Conservation (phyloP, 2,113 vertebrate genomes). For the Notarius quadriscutis region DNA sequence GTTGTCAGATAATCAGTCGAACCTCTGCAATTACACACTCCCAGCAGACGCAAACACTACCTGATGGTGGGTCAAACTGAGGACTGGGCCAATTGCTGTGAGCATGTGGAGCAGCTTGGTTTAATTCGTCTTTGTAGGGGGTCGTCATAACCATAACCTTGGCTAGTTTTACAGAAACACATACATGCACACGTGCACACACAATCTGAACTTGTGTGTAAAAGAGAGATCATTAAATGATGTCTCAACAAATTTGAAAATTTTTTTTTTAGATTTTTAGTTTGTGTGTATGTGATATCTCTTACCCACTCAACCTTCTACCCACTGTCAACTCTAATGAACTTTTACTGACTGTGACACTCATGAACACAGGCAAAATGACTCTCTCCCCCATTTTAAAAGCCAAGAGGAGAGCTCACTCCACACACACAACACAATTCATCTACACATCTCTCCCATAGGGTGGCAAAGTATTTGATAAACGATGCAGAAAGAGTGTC, state of each 20-base stretch:
- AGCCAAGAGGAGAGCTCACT: slow-evolving; percentile 19
- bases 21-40: slow-evolving; percentile 58
- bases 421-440: slow-evolving; percentile 29
- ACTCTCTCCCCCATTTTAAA: slow-evolving; percentile 29
- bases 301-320: slow-evolving; percentile 12
- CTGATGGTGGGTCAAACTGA: slow-evolving; percentile 52
- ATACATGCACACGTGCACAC: neutral
- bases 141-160: slow-evolving; percentile 40
- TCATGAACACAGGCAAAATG: slow-evolving; percentile 38
- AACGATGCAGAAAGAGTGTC: slow-evolving; percentile 12
- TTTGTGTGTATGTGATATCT: neutral
- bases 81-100: slow-evolving; percentile 30
- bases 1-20: slow-evolving; percentile 49
- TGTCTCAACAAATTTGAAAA: neutral
- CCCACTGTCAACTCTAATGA: slow-evolving; percentile 47
- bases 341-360: slow-evolving; percentile 55
- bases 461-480: neutral
- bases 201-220: neutral
- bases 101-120: slow-evolving; percentile 16
- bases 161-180: slow-evolving; percentile 20
- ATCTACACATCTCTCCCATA: slow-evolving; percentile 21
- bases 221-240: neutral
- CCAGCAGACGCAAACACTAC: slow-evolving; percentile 52
- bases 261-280: neutral
- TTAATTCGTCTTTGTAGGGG: slow-evolving; percentile 26